Evolutionary conservation across 2,113 vertebrate genomes (phyloP), one percentile per base, ranked within the genome.

Genomic region (Pimephales promelas): DNA sequence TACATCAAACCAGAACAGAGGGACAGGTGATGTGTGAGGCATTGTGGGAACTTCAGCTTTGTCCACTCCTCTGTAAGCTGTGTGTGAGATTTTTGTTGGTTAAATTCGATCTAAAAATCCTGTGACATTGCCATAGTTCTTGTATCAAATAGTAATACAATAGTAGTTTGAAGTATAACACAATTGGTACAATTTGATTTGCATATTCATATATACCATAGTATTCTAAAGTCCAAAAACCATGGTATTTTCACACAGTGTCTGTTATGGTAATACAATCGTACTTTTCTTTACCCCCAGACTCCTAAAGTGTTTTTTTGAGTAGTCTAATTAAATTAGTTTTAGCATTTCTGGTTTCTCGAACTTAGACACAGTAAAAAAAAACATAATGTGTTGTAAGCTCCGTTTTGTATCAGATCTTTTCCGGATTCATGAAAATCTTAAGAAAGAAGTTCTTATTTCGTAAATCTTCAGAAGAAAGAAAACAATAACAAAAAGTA

Each of bases 11-110:
- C 31, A n/a, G 72, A 75, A 52, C 45, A 47, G 43, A 47, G 47
- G 59, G 66, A 61, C 59, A 82, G 84, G 84, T 85, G 83, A 85
- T 85, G 76, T 64, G 59, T 66, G 28, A 54, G 74, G 62, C 70
- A 81, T 56, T 85, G 78, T 85, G 79, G 47, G 84, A 66, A 80
- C 43, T 80, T 31, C 43, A 52, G 59, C 5, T 26, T 9, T 80
- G 43, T 52, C 28, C 22, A 16, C 40, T 43, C 68, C n/a, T 45
- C 40, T 72, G 40, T 45, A 45, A 72, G n/a, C 70, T 24, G 5
- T 47, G 57, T 61, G 64, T 13, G 34, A 70, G 66, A 40, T 40
- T 68, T 36, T 3, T 8, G 18, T 54, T 2, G 18, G 40, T 72
- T 11, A 24, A n/a, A 72, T 26, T 72, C 22, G 16, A 16, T 16